Evolutionary conservation across 2,113 vertebrate species (phyloP).

Genomic region (Lontra canadensis): DNA sequence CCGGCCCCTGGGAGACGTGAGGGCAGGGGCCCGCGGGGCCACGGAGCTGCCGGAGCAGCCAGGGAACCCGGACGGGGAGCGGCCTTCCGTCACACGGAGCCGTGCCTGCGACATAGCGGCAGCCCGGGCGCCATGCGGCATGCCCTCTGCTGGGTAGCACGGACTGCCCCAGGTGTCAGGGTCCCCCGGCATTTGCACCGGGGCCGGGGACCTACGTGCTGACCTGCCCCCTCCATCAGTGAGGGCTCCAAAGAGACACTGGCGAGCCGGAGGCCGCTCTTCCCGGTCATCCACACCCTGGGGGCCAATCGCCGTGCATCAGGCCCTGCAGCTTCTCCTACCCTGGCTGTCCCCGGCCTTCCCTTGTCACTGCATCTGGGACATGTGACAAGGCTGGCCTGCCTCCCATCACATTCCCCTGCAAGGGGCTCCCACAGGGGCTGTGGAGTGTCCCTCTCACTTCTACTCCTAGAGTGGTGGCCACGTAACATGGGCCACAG

Average conservation of each 20-base stretch:
- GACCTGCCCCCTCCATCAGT: not conserved
- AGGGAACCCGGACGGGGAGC: not conserved
- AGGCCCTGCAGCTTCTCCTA: not conserved
- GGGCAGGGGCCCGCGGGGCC: rapidly evolving
- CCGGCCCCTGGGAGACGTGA: not conserved
- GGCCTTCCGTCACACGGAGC: not conserved
- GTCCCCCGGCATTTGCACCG: not conserved
- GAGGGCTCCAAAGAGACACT: not conserved
- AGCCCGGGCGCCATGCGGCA: rapidly evolving
- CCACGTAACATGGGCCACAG: not conserved
- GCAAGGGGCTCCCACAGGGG: not conserved
- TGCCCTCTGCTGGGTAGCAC: rapidly evolving
- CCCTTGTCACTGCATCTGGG: not conserved
- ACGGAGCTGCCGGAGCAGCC: not conserved
- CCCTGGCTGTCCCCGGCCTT: not conserved
- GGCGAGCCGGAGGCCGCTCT: not conserved
- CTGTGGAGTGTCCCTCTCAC: no score
- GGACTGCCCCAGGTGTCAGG: not conserved
- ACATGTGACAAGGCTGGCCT: not conserved
- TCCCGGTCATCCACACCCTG: not conserved
- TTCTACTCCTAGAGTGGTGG: not conserved
- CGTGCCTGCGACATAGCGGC: rapidly evolving
- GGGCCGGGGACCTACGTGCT: no score
- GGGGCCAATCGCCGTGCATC: rapidly evolving
- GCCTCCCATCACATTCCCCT: not conserved